Base-by-base conservation (phyloP, 2,113 vertebrate genomes). In the Brachionichthys hirsutus region DNA sequence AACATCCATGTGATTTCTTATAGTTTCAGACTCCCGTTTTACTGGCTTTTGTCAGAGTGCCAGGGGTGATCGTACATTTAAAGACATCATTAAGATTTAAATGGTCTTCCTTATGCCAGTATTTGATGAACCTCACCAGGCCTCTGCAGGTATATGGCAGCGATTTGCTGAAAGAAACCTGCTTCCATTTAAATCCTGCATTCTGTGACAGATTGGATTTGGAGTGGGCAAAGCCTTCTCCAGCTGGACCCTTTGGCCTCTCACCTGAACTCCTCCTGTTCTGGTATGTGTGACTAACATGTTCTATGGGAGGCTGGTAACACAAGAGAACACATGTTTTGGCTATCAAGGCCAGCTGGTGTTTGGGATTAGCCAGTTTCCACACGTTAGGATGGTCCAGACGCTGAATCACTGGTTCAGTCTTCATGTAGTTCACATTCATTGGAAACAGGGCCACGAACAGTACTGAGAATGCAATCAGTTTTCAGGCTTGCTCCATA, bases 261-360 rank as follows among this genome's bases (percentile, higher is more conserved):
- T 68, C 67, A 84, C 73, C 76, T 87, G 83, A 83, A 80, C 84
- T 48, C 67, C 53, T 73, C 56, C 63, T 75, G 60, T 68, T 70
- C 68, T 58, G 80, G 81, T 76, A 89, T 89, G 88, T 85, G 83
- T 88, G 88, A 91, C 88, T 86, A 90, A 84, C 67, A 48, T 57
- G 65, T 58, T 70, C 63, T 68, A 70, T 67, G 56, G 54, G 67
- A 62, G 51, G 16, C 53, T 40, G 73, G 85, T 73, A 84, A 84
- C 81, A 81, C 63, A 65, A 77, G 75, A 85, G 60, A 61, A 70
- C 75, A 81, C 78, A 75, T 78, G 75, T 78, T 80, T 79, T 75
- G 59, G 57, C 70, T 78, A 38, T 75, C 50, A 58, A 58, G 61
- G 47, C 46, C 75, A 80, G 75, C 81, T 80, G 75, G 59, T 36